Evolutionary conservation across 2,888 invertebrate species (phyloP).

Genomic region (Chaetogeoica ovagalla): DNA sequence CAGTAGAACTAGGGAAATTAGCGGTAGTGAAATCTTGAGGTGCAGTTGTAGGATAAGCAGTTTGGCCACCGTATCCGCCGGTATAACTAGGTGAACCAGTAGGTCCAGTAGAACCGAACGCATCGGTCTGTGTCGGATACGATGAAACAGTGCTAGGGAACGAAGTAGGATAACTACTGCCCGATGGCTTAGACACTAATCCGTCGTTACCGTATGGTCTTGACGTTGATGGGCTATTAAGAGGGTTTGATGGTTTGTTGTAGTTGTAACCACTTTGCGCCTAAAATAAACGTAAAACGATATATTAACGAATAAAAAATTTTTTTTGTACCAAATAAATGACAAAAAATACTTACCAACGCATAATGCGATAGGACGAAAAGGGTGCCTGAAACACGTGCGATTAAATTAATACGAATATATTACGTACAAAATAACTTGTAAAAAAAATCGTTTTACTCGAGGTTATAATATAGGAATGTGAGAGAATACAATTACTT

Average conservation of each 20-base stretch:
- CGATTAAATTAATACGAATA: background rate
- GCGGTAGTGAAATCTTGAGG: constrained; percentile 50
- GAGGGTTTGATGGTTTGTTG: constrained; percentile 69
- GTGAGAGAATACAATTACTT: background rate
- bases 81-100: constrained; percentile 55
- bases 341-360: constrained; percentile 9
- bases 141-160: constrained; percentile 32
- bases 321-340: background rate
- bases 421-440: background rate
- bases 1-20: constrained; percentile 26
- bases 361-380: constrained; percentile 28
- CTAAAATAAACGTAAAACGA: constrained; percentile 59
- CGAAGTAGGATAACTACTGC: constrained; percentile 29
- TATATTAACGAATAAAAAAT: background rate
- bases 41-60: constrained; percentile 36
- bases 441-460: background rate
- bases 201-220: constrained; percentile 39
- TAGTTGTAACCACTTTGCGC: constrained; percentile 77
- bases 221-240: constrained; percentile 58
- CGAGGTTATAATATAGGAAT: background rate
- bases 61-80: constrained; percentile 57
- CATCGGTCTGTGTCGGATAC: constrained; percentile 33
- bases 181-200: background rate
- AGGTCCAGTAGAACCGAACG: constrained; percentile 37
- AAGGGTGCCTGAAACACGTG: constrained; percentile 22